Conservation (phyloP, 2,797 vertebrate species). For the Rhinella marina region DNA sequence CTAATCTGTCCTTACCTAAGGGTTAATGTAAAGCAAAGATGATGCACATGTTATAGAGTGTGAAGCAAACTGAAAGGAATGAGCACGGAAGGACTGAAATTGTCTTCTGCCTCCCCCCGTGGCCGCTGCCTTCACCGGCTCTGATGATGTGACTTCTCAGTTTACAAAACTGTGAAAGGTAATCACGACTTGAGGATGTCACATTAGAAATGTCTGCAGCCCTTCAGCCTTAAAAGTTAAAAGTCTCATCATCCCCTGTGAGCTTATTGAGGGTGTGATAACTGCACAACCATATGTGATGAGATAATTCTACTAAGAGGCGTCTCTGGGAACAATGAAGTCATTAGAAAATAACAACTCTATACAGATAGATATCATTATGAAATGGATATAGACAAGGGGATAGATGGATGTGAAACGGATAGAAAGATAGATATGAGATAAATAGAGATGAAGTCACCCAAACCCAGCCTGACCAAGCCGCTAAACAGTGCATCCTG, state of each 20-base stretch:
- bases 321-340: not conserved
- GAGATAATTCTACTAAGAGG: too few relatives aligned
- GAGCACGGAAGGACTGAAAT: not conserved
- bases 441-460: not conserved
- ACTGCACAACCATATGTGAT: not conserved
- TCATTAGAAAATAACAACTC: not conserved
- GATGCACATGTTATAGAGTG: not conserved
- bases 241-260: not conserved
- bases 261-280: not conserved
- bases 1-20: not conserved
- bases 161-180: constrained; percentile 55
- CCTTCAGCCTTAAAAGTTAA: not conserved
- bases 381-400: too few relatives aligned
- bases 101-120: not conserved
- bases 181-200: constrained; percentile 51
- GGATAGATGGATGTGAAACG: not conserved
- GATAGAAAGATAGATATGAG: not conserved
- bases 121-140: not conserved
- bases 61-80: not conserved
- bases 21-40: constrained; percentile 1
- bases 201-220: not conserved
- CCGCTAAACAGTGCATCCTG: too few relatives aligned
- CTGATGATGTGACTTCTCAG: constrained; percentile 50
- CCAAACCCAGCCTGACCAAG: too few relatives aligned
- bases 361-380: not conserved